Base-by-base conservation (phyloP, 2,113 vertebrate species). In the Axis porcinus region DNA sequence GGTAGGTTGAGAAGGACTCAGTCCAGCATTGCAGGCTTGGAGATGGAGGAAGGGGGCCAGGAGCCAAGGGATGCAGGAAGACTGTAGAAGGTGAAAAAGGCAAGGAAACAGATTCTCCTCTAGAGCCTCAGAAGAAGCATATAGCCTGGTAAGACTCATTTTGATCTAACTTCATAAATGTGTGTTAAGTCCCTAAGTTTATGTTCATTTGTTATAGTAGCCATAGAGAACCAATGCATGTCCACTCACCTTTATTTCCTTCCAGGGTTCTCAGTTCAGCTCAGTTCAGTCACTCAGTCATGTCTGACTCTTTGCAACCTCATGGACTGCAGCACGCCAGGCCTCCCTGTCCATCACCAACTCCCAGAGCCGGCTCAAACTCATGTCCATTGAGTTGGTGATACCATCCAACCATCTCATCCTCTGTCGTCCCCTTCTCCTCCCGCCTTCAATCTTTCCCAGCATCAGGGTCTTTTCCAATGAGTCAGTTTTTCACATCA, bases 121-220 rank as follows among this genome's bases (percentile, higher is more conserved):
- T 11, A 60, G 23, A 33, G 16, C 27, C 45, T 84, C 36, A 89
- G 21, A 86, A 91, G 30, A 27, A 70, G 60, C 33, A 76, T 5
- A 93, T 5, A 93, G 50, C 8, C 30, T 21, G 36, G 45, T 47
- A 23, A 93, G 55, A 88, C 21, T 88, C 64, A 81, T 55, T 95
- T 93, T 45, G 58, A 28, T 74, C 3, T 79, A 54, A 76, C 25
- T 33, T 23, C 40, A 86, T 91, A 54, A 36, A 43, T n/a, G 36
- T 70, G 13, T 45, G 17, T 45, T 52, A 85, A 95, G 40, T 14
- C 83, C n/a, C 4, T 70, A 70, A 79, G 13, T 60, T 47, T 60
- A 13, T 74, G n/a, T 57, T 74, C 15, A 93, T 67, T 89, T 89
- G 17, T 81, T 86, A 57, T n/a, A 57, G 13, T 64, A 74, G 33